Evolutionary conservation across 2,113 vertebrate genomes (phyloP).

Genomic region (Pluvialis apricaria): DNA sequence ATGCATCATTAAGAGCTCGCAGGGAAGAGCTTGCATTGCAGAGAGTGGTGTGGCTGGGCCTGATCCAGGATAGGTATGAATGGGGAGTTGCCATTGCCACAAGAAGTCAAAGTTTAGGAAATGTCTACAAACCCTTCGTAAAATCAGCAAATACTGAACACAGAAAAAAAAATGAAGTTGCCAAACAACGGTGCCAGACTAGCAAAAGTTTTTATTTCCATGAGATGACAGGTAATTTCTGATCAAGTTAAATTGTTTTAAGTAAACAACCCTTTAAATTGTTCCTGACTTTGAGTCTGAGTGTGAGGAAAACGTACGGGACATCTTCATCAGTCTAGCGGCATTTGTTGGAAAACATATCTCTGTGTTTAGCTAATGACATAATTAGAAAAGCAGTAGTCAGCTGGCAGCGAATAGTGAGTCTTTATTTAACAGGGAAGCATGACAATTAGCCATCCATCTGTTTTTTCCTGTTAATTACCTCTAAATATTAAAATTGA

Average conservation of each 20-base stretch:
- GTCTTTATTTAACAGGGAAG: constrained; percentile 39
- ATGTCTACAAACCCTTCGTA: not conserved
- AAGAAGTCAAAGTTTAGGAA: not conserved
- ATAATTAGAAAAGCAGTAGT: constrained; percentile 57
- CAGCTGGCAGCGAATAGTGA: constrained; percentile 38
- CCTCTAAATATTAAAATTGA: constrained; percentile 33
- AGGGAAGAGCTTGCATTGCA: not conserved
- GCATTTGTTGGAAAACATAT: constrained; percentile 47
- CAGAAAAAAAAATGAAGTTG: not conserved
- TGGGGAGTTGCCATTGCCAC: not conserved
- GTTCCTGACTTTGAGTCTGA: not conserved
- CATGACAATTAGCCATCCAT: constrained; percentile 35
- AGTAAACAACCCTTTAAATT: not conserved
- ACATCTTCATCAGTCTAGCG: constrained; percentile 18
- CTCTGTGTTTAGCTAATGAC: constrained; percentile 40
- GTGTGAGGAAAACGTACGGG: not conserved
- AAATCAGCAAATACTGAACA: not conserved
- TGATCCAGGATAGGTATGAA: not conserved
- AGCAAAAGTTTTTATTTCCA: not conserved
- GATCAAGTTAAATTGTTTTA: not conserved
- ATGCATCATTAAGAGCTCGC: not conserved
- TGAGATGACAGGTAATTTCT: not conserved
- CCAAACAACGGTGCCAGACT: not conserved
- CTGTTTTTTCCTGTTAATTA: constrained; percentile 58
- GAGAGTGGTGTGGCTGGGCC: not conserved